These are phyloP conservation scores for Ectemnius cavifrons DNA, from an alignment of 2,888 invertebrate species.

Conservation along the genomic window DNA sequence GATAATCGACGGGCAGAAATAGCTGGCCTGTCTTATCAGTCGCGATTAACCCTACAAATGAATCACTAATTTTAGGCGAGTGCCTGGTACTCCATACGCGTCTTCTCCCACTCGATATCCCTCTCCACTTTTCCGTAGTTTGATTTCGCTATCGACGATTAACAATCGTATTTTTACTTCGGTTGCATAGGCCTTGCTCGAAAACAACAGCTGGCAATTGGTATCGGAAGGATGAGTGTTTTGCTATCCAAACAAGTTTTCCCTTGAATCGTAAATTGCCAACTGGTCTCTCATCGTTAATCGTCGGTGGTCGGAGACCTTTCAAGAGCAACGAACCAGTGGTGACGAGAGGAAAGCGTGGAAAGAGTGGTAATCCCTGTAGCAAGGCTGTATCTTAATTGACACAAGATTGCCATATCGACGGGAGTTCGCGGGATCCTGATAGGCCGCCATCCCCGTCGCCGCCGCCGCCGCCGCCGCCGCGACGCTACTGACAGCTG, in stretches of 20 bases:
- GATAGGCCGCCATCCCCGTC: not conserved
- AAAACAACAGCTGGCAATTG: no score
- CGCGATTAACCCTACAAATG: slow-evolving; percentile 44
- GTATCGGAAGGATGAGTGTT: no score
- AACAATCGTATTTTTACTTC: no score
- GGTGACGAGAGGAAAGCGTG: not conserved
- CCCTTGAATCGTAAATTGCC: no score
- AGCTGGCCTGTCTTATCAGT: slow-evolving; percentile 44
- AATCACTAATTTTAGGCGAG: slow-evolving; percentile 44
- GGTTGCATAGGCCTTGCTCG: no score
- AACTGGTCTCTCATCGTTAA: not conserved
- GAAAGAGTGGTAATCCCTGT: not conserved
- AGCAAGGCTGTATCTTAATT: slow-evolving; percentile 9
- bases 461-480: no score
- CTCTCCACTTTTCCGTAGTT: slow-evolving; percentile 3
- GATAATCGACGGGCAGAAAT: slow-evolving; percentile 40
- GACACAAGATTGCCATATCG: slow-evolving; percentile 12
- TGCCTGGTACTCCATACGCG: slow-evolving; percentile 17
- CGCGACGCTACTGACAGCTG: not conserved
- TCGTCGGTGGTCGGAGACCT: not conserved
- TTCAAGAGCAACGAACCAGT: slow-evolving; percentile 6
- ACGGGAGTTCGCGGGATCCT: not conserved
- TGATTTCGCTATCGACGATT: not conserved
- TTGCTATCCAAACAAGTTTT: no score
- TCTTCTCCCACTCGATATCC: no score